Percentiles rank a stretch among this genome's conserved stretches.
Conservation (phyloP, 1,140 invertebrate species). For the Aphis craccivora region DNA sequence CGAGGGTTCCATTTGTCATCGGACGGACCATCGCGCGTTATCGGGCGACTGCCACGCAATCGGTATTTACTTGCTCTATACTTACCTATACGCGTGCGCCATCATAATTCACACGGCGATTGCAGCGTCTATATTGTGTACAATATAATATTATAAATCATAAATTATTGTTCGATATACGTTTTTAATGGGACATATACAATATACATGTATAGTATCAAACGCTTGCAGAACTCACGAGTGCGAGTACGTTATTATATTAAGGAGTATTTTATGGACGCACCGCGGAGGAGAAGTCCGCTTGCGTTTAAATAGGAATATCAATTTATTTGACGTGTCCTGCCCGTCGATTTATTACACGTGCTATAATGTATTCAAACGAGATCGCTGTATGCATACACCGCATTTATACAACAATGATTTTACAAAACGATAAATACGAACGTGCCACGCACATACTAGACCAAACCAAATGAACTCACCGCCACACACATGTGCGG, state of each 20-base stretch:
- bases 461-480: conserved; percentile 2
- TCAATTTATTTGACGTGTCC: conserved; percentile 45
- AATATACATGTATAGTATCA: not conserved
- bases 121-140: not conserved
- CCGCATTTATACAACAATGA: conserved; percentile 27
- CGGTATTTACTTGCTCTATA: not conserved
- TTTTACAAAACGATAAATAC: conserved; percentile 51
- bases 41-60: not conserved
- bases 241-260: not conserved
- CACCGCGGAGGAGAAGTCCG: not conserved
- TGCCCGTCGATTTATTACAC: conserved; percentile 36
- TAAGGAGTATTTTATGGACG: conserved; percentile 38
- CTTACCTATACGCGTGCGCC: not conserved
- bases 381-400: not conserved
- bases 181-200: conserved; percentile 14
- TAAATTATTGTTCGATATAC: conserved; percentile 37
- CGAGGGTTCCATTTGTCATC: not conserved
- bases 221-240: no score
- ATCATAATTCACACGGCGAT: not conserved
- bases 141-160: not conserved
- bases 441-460: not conserved
- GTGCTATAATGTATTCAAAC: conserved; percentile 42
- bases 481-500: not conserved
- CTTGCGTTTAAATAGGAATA: conserved; percentile 39
- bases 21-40: not conserved